phyloP scores from a whole-genome alignment of 2,888 invertebrate species.

The Anthophora plumipes region DNA sequence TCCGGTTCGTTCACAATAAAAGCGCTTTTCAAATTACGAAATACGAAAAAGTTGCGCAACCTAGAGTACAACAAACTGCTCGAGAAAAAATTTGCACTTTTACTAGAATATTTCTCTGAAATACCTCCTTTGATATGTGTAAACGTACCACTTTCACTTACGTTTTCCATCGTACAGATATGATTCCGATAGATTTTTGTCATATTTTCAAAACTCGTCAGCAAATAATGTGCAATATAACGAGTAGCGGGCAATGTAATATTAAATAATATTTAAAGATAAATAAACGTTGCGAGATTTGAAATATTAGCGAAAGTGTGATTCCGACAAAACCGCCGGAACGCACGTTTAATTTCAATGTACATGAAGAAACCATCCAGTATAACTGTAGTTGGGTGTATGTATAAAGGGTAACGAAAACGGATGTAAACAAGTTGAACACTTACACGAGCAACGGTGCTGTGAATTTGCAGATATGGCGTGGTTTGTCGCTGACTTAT shows the following conservation, averaged over 20 bases:
- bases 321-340: conserved; percentile 4
- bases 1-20: conserved; percentile 32
- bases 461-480: conserved; percentile 51
- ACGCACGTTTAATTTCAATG: not conserved
- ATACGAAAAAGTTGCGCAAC: conserved; percentile 15
- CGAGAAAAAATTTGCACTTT: not conserved
- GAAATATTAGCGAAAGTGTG: not conserved
- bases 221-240: too few species aligned
- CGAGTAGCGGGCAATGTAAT: not conserved
- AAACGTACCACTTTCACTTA: not conserved
- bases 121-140: not conserved
- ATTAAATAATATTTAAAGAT: not conserved
- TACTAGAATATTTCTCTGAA: not conserved
- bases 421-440: conserved; percentile 56
- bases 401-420: conserved; percentile 21
- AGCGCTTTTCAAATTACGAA: conserved; percentile 20
- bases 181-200: too few species aligned
- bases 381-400: not conserved
- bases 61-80: not conserved
- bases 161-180: too few species aligned
- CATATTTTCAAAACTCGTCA: too few species aligned
- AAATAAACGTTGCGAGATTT: not conserved
- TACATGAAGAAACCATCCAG: not conserved
- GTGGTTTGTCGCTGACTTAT: conserved; percentile 57
- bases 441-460: conserved; percentile 49